Conservation (phyloP, 1,140 invertebrate species). For the Sycobia sp. region DNA sequence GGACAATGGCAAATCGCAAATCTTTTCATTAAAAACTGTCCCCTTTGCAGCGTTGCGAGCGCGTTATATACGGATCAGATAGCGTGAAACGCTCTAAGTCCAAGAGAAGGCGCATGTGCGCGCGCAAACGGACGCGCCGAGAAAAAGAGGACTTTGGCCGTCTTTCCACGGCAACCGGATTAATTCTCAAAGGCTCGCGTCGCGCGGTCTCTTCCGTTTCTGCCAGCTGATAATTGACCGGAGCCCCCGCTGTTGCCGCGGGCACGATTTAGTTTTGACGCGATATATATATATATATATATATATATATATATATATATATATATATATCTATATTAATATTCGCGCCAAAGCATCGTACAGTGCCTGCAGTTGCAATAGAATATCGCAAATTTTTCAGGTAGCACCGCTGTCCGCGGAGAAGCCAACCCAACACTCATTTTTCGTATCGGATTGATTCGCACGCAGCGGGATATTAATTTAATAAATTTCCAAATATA, state of each 20-base stretch:
- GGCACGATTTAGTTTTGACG: conserved; percentile 10
- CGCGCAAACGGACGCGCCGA: conserved; percentile 17
- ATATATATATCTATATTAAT: too few relatives aligned
- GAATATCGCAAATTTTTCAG: too few relatives aligned
- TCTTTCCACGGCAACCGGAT: conserved; percentile 33
- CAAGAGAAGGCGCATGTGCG: conserved; percentile 1
- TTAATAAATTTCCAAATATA: too few relatives aligned
- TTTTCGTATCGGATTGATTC: too few relatives aligned
- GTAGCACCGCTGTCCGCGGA: too few relatives aligned
- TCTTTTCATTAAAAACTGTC: conserved; percentile 51
- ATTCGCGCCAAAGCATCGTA: conserved; percentile 20
- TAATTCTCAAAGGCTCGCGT: conserved; percentile 33
- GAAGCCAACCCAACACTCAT: too few relatives aligned
- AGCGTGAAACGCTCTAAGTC: conserved; percentile 36
- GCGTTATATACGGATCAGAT: conserved; percentile 35
- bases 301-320: too few relatives aligned
- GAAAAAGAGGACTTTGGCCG: conserved; percentile 27
- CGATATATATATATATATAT: too few relatives aligned
- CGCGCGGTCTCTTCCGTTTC: too few relatives aligned
- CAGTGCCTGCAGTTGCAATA: too few relatives aligned
- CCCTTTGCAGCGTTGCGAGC: conserved; percentile 32
- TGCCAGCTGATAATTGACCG: neutral
- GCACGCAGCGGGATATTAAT: too few relatives aligned
- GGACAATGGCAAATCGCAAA: conserved; percentile 40
- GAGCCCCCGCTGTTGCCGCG: too few relatives aligned